Conservation (phyloP, 1,140 invertebrate species). For the Augochlora pura region DNA sequence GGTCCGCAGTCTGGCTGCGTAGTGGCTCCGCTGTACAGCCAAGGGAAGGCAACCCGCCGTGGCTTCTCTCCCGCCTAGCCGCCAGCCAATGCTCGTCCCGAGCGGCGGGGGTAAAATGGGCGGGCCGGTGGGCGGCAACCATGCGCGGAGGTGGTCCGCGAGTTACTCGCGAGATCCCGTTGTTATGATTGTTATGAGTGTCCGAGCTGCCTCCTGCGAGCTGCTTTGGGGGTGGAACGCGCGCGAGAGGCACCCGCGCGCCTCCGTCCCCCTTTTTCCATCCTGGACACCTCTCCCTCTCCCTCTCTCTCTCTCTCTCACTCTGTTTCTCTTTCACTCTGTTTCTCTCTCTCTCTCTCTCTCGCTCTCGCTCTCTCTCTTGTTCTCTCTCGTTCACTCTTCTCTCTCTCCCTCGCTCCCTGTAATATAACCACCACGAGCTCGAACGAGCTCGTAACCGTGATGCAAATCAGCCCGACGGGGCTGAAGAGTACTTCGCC, state of each 20-base stretch:
- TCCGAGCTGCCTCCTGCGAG: slow-evolving; percentile 74
- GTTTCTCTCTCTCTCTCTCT: background rate
- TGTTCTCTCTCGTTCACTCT: background rate
- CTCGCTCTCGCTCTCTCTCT: background rate
- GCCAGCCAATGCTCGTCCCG: slow-evolving; percentile 26
- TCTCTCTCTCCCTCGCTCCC: slow-evolving; percentile 55
- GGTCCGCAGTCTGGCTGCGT: slow-evolving; percentile 80
- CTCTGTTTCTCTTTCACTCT: slow-evolving; percentile 26
- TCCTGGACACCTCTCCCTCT: too few relatives aligned
- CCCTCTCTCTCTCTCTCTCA: slow-evolving; percentile 46
- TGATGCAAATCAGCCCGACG: slow-evolving; percentile 75
- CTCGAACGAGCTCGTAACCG: slow-evolving; percentile 74
- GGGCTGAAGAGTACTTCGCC: slow-evolving; percentile 61
- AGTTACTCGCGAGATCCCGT: slow-evolving; percentile 76
- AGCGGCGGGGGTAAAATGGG: slow-evolving; percentile 64
- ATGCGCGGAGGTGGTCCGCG: slow-evolving; percentile 79
- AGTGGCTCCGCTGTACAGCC: slow-evolving; percentile 69
- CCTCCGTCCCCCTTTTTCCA: too few relatives aligned
- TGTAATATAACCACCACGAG: slow-evolving; percentile 74
- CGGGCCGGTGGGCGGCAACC: slow-evolving; percentile 74
- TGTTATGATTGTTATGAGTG: slow-evolving; percentile 80
- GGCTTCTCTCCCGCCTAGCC: slow-evolving; percentile 57
- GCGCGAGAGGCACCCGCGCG: slow-evolving; percentile 57
- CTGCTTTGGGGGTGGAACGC: slow-evolving; percentile 68
- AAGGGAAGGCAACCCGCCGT: slow-evolving; percentile 60